phyloP scores from a whole-genome alignment of 2,113 vertebrate species.

The Bos taurus region ARS-UCD2.0 NC_037334.1:5929501-5930000 shows the following conservation, averaged over 20 bases:
- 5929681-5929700: background rate
- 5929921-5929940: background rate
- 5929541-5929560: background rate
- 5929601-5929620: background rate
- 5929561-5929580: background rate
- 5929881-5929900: background rate
- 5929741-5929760: background rate
- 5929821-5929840: accelerated
- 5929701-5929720: background rate
- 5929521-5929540: background rate
- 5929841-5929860: background rate
- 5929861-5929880: background rate
- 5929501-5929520: background rate
- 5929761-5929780: background rate
- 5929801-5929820: background rate
- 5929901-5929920: background rate
- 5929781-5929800: background rate
- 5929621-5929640: background rate
- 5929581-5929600: accelerated
- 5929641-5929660: background rate
- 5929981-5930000: background rate
- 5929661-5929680: background rate
- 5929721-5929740: background rate
- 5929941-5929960: background rate
- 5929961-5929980: background rate